Conservation (phyloP, 2,797 vertebrate species). For the Synanceia verrucosa region DNA sequence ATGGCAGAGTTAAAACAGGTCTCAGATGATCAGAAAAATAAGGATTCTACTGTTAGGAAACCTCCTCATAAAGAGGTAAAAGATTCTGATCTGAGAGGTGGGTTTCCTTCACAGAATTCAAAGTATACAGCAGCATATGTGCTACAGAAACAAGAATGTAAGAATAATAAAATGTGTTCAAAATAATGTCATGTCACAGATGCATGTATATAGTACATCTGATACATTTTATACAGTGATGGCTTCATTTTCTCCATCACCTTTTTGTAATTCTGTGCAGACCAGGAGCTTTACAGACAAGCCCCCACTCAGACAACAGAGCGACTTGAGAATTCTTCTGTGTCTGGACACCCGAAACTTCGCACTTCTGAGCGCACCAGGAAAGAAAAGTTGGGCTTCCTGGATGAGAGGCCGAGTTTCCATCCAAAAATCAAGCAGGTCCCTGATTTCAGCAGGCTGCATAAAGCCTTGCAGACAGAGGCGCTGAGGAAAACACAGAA, state of each 20-base stretch:
- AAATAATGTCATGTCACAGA: background rate
- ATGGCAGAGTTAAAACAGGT: slow-evolving; percentile 68
- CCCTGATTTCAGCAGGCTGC: slow-evolving; percentile 89
- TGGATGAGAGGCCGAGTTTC: slow-evolving; percentile 89
- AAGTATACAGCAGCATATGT: background rate
- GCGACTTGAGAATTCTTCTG: slow-evolving; percentile 60
- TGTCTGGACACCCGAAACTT: slow-evolving; percentile 54
- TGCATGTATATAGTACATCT: background rate
- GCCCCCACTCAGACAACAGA: slow-evolving; percentile 78
- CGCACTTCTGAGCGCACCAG: slow-evolving; percentile 81
- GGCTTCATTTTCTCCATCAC: background rate
- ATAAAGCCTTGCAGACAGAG: slow-evolving; percentile 87
- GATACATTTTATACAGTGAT: background rate
- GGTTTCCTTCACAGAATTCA: slow-evolving; percentile 10
- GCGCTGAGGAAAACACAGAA: slow-evolving; percentile 74
- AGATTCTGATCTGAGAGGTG: slow-evolving; percentile 87
- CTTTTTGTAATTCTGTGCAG: slow-evolving; percentile 72
- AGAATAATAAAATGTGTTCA: background rate
- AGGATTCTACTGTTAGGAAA: slow-evolving; percentile 55
- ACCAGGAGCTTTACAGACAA: slow-evolving; percentile 83
- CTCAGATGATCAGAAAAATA: slow-evolving; percentile 53
- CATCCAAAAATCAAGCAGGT: slow-evolving; percentile 86
- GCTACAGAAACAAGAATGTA: background rate
- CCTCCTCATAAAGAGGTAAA: slow-evolving; percentile 79
- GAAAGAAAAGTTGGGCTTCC: slow-evolving; percentile 84